Percentiles rank a stretch among this genome's conserved stretches.
Conservation (phyloP, 1,140 invertebrate genomes). For the Limonius californicus region DNA sequence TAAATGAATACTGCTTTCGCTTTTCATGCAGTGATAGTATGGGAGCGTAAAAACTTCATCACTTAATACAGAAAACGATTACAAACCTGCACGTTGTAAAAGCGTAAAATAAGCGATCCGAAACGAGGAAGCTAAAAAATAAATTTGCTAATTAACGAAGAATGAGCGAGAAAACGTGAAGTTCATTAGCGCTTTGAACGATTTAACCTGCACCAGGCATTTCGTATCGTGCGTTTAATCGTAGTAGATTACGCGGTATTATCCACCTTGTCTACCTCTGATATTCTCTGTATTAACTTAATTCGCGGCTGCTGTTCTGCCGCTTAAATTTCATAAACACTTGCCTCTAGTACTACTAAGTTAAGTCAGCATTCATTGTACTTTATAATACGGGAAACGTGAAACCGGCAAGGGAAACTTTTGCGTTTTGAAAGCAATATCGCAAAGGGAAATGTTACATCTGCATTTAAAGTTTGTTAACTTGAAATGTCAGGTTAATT, state of each 20-base stretch:
- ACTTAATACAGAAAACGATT: too few relatives aligned
- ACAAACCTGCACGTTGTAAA: too few relatives aligned
- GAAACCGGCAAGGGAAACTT: too few relatives aligned
- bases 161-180: background rate
- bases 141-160: background rate
- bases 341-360: constrained; percentile 21
- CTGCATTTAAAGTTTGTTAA: too few relatives aligned
- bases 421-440: too few relatives aligned
- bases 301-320: constrained; percentile 27
- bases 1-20: too few relatives aligned
- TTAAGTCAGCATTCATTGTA: constrained; percentile 19
- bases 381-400: background rate
- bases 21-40: too few relatives aligned
- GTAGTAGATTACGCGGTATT: constrained; percentile 24
- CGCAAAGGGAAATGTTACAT: too few relatives aligned
- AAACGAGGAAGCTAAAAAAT: too few relatives aligned
- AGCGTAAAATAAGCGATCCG: too few relatives aligned
- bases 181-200: background rate
- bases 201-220: background rate
- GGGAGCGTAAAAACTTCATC: too few relatives aligned
- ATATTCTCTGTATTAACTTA: constrained; percentile 28
- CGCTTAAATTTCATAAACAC: constrained; percentile 31
- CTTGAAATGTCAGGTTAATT: too few relatives aligned
- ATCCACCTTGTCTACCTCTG: constrained; percentile 32
- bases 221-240: constrained; percentile 16